These are phyloP conservation scores for Centrocercus urophasianus DNA, from an alignment of 2,113 vertebrate genomes.

Conservation along the genomic window DNA sequence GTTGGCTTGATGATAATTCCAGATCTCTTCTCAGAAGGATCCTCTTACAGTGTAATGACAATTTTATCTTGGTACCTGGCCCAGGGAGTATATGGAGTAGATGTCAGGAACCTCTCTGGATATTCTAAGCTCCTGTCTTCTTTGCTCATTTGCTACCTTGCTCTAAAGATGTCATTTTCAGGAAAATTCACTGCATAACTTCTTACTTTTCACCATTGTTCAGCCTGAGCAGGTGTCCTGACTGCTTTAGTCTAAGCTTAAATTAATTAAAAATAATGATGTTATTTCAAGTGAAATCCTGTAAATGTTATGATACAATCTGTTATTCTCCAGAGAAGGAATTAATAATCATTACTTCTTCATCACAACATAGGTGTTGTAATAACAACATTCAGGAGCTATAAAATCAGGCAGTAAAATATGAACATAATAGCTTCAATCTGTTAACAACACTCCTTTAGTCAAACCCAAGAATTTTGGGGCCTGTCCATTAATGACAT, in stretches of 20 bases:
- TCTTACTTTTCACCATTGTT: background rate
- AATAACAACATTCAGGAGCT: background rate
- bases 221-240: background rate
- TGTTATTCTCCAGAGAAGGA: background rate
- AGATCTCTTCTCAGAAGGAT: background rate
- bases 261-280: background rate
- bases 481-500: constrained; percentile 42
- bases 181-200: background rate
- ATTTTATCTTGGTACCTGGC: background rate
- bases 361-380: background rate
- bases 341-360: constrained; percentile 8
- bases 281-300: background rate
- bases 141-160: background rate
- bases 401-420: constrained; percentile 19
- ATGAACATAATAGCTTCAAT: background rate
- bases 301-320: background rate
- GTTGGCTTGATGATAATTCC: background rate
- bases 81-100: background rate
- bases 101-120: background rate
- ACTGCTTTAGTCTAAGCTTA: background rate
- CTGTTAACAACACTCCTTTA: background rate
- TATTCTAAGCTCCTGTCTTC: background rate
- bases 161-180: background rate
- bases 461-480: background rate
- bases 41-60: background rate